Conservation (phyloP, 2,888 invertebrate species). For the Scelioninae gen. 1 region DNA sequence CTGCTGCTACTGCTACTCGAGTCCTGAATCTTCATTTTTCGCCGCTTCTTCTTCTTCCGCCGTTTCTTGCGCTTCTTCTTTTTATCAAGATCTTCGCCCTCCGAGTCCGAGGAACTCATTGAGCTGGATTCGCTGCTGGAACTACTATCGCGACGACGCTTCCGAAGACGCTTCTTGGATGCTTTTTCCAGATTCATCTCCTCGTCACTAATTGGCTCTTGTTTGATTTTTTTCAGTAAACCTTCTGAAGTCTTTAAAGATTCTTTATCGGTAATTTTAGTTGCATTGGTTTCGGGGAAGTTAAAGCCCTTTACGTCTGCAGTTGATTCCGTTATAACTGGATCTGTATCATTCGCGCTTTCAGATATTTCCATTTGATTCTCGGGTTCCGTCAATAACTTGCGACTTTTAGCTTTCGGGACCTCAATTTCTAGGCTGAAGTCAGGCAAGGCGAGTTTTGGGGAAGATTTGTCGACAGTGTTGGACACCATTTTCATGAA, state of each 20-base stretch:
- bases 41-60: slow-evolving; percentile 46
- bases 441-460: slow-evolving; percentile 46
- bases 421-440: slow-evolving; percentile 57
- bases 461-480: slow-evolving; percentile 51
- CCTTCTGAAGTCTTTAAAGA: background rate
- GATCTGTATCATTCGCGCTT: background rate
- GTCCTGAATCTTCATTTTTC: slow-evolving; percentile 22
- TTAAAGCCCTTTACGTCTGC: slow-evolving; percentile 31
- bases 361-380: background rate
- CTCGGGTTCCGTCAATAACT: slow-evolving; percentile 24
- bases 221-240: slow-evolving; percentile 73
- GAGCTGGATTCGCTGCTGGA: slow-evolving; percentile 77
- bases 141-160: slow-evolving; percentile 65
- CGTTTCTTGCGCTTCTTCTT: slow-evolving; percentile 65
- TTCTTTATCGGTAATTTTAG: slow-evolving; percentile 30
- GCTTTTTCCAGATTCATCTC: slow-evolving; percentile 55
- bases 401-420: slow-evolving; percentile 39
- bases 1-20: slow-evolving; percentile 77
- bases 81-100: slow-evolving; percentile 69
- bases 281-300: slow-evolving; percentile 17
- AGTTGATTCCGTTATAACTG: background rate
- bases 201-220: slow-evolving; percentile 78
- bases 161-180: slow-evolving; percentile 72
- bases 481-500: slow-evolving; percentile 86
- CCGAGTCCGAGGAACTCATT: slow-evolving; percentile 77